Conservation (phyloP, 2,113 vertebrate species). For the human region DNA sequence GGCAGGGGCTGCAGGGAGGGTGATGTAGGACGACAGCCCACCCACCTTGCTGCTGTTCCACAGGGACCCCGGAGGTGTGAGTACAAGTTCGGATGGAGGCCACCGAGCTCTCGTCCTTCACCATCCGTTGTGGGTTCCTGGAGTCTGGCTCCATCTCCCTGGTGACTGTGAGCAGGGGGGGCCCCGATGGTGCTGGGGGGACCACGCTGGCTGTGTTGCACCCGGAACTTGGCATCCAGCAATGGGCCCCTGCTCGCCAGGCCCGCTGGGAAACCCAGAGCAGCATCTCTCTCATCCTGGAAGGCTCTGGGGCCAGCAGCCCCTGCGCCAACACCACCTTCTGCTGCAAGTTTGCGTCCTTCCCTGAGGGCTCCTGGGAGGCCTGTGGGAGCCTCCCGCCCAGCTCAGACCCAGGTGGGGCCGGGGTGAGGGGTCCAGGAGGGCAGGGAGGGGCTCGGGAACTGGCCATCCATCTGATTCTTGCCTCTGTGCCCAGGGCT, state of each 20-base stretch:
- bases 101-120: neutral
- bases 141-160: constrained; percentile 39
- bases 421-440: neutral
- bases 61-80: constrained; percentile 59
- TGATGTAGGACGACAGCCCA: neutral
- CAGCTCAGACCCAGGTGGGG: constrained; percentile 52
- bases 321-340: constrained; percentile 38
- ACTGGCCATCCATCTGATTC: neutral
- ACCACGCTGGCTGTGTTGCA: constrained; percentile 58
- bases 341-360: constrained; percentile 67
- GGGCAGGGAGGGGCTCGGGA: neutral
- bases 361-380: constrained; percentile 57
- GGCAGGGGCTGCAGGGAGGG: accelerated
- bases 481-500: constrained; percentile 11
- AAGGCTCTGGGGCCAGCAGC: neutral
- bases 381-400: constrained; percentile 6
- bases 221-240: neutral
- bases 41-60: neutral
- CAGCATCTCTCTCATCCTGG: constrained; percentile 54
- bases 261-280: constrained; percentile 55
- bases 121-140: constrained; percentile 62
- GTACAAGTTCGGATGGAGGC: constrained; percentile 53
- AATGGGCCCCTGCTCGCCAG: neutral
- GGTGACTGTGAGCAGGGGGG: constrained; percentile 53
- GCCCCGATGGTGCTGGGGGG: neutral